Base-by-base conservation (phyloP, 35 echinoderm and acorn worm species). In the Eucidaris tribuloides region DNA sequence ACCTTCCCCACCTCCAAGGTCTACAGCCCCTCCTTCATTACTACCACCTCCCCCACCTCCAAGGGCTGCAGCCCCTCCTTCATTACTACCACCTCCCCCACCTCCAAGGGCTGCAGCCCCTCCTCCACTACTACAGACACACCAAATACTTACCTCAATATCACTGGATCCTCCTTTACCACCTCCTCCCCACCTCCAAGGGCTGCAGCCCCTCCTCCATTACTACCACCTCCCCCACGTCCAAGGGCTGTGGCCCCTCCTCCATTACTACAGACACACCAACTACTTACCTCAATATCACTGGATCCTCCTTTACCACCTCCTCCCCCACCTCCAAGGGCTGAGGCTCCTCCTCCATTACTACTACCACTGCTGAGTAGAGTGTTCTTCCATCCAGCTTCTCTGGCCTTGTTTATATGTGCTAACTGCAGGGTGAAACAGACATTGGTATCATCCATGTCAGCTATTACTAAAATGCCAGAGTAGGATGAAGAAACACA, bases 341-440 rank as follows among this genome's bases (percentile, higher is more conserved):
- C 44, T n/a, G 17, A 74, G 79, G 42, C 74, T 39, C 45, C 45
- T 25, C n/a, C 50, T 31, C 40, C 77, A 80, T 83, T 80, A 56
- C 89, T 61, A 42, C 42, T 80, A 48, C 77, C 44, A 19, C 89
- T 85, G 65, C 88, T 82, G 11, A 77, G 64, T 27, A 92, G 74
- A 6, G 90, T 92, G 11, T 80, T 76, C 37, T 89, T 89, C 96
- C 96, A 99, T 17, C 96, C 96, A 20, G 81, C 90, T 44, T 99
- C 90, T 70, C 96, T 91, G 20, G 96, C 96, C 28, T 87, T 93
- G 22, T 93, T 85, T 20, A 93, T 93, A 30, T 85, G 79, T 18
- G 43, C 58, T 91, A 97, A 90, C 94, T 97, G 54, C n/a, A n/a
- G n/a, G n/a, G n/a, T n/a, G n/a, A n/a, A n/a, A n/a, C n/a, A n/a